phyloP scores from a whole-genome alignment of 2,113 vertebrate genomes.

The Connochaetes taurinus region DNA sequence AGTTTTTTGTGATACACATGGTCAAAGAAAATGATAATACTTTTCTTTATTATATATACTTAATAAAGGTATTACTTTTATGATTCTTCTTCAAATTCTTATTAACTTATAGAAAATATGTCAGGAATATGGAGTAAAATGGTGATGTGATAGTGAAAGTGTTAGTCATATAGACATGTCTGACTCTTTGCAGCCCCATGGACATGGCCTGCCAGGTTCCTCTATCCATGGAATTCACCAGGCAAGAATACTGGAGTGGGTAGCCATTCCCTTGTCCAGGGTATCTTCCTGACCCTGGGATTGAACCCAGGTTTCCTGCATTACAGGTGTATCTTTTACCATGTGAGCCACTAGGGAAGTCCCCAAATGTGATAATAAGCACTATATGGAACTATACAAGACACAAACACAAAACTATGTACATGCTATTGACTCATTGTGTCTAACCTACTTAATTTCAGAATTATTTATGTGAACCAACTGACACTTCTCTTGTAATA shows the following conservation, averaged over 20 bases:
- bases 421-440: not conserved
- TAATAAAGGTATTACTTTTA: not conserved
- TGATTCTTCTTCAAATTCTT: not conserved
- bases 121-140: not conserved
- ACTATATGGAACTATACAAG: not conserved
- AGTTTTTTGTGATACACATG: accelerated
- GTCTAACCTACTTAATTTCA: not conserved
- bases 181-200: not conserved
- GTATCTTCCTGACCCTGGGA: not conserved
- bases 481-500: not conserved
- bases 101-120: not conserved
- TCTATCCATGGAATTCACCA: not conserved
- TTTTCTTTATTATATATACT: not conserved
- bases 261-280: not conserved
- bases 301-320: accelerated
- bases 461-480: not conserved
- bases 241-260: not conserved
- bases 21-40: not conserved
- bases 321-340: not conserved
- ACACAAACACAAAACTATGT: not conserved
- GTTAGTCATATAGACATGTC: not conserved
- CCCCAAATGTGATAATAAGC: not conserved
- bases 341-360: not conserved
- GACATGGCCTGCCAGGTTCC: not conserved
- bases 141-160: not conserved